Conservation (phyloP, 2,888 invertebrate species). For the Heteropelma amictum region DNA sequence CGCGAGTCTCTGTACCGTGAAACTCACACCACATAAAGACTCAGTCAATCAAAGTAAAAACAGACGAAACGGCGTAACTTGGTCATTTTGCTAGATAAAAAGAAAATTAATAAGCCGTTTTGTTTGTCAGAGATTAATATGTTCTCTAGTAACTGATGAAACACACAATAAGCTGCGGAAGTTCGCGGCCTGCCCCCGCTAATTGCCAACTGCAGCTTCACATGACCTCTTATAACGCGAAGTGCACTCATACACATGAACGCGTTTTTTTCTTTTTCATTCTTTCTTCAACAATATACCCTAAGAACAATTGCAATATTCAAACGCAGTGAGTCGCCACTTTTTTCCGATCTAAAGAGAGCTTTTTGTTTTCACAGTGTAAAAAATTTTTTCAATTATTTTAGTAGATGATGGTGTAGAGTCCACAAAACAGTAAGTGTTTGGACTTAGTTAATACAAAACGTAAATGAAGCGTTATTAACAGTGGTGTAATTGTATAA, state of each 20-base stretch:
- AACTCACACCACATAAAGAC: conserved; percentile 54
- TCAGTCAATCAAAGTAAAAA: no score
- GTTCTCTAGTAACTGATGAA: conserved; percentile 30
- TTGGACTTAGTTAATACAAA: background rate
- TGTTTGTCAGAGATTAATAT: background rate
- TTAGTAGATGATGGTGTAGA: no score
- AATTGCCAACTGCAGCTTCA: conserved; percentile 73
- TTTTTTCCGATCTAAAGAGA: no score
- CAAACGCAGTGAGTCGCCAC: no score
- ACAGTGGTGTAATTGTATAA: no score
- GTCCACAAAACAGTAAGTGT: no score
- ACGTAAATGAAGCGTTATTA: no score
- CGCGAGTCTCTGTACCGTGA: conserved; percentile 69
- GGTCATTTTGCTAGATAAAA: background rate
- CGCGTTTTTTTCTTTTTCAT: background rate
- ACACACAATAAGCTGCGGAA: conserved; percentile 68
- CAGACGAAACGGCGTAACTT: conserved; percentile 9
- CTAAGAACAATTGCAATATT: no score
- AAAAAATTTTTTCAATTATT: no score
- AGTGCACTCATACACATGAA: conserved; percentile 17
- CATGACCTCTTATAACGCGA: conserved; percentile 67
- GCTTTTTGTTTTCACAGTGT: no score
- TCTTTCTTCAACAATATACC: background rate
- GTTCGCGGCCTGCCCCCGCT: conserved; percentile 74
- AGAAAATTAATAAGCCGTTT: background rate